Evolutionary conservation across 2,113 vertebrate genomes (phyloP).

Genomic region (Ploceus nigricollis): DNA sequence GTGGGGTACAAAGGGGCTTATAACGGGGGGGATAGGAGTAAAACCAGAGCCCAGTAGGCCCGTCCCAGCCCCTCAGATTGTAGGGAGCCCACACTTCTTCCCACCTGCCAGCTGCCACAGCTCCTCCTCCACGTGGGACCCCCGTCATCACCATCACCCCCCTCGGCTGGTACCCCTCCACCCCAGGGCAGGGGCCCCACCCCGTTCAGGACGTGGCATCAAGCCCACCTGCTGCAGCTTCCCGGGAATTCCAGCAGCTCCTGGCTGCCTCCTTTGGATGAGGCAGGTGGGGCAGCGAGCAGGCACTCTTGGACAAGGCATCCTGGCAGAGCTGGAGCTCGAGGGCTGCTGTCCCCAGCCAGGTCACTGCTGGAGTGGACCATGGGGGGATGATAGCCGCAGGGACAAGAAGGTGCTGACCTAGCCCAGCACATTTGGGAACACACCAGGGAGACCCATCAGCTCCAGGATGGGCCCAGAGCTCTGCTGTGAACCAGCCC

Average conservation of each 20-base stretch:
- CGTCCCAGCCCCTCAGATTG: not conserved
- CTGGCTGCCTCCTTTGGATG: not conserved
- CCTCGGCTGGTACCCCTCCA: no score
- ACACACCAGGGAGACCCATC: fast-evolving
- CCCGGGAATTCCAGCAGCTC: not conserved
- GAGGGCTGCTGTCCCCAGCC: not conserved
- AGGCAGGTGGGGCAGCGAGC: not conserved
- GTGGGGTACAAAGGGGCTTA: fast-evolving
- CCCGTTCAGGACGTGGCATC: not conserved
- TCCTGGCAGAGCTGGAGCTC: not conserved
- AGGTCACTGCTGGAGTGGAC: not conserved
- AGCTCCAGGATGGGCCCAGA: not conserved
- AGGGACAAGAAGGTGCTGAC: not conserved
- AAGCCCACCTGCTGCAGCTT: not conserved
- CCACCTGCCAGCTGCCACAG: not conserved
- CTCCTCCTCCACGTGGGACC: not conserved
- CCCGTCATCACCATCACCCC: no score
- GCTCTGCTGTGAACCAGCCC: not conserved
- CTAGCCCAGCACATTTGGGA: fast-evolving
- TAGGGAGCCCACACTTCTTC: not conserved
- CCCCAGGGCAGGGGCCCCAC: not conserved
- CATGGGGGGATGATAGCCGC: fast-evolving
- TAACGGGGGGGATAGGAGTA: not conserved
- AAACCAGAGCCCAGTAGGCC: not conserved
- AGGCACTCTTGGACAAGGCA: fast-evolving